Conservation (phyloP, 2,888 invertebrate genomes). For the Athalia rosae region DNA sequence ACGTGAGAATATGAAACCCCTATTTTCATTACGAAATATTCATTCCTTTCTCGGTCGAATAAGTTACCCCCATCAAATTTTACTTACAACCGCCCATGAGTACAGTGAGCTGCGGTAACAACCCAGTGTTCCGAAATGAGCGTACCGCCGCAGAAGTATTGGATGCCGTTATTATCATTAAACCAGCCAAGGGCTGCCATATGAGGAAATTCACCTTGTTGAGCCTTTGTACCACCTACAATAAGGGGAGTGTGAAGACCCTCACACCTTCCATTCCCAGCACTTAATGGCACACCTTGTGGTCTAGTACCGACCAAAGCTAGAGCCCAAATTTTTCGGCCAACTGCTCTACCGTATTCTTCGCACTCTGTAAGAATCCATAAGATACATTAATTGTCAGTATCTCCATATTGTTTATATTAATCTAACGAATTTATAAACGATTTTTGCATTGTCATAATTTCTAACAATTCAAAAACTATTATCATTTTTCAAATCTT, state of each 20-base stretch:
- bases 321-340: conserved; percentile 19
- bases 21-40: not conserved
- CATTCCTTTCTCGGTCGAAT: conserved; percentile 1
- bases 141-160: conserved; percentile 65
- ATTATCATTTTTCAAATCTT: not conserved
- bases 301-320: conserved; percentile 30
- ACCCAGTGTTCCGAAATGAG: conserved; percentile 63
- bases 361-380: conserved; percentile 31
- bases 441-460: not conserved
- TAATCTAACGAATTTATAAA: not conserved
- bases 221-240: conserved; percentile 30
- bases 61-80: not conserved
- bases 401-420: not conserved
- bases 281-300: not conserved
- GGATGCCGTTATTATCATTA: conserved; percentile 48
- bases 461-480: not conserved
- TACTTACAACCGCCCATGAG: conserved; percentile 22
- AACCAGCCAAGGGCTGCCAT: conserved; percentile 65
- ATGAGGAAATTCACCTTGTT: conserved; percentile 63
- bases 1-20: not conserved
- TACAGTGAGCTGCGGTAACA: conserved; percentile 68
- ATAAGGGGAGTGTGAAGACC: conserved; percentile 37
- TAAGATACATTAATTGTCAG: not conserved
- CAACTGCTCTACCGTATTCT: conserved; percentile 28
- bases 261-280: not conserved